phyloP scores from a whole-genome alignment of 1,140 invertebrate genomes.

The Bombus fervidus region DNA sequence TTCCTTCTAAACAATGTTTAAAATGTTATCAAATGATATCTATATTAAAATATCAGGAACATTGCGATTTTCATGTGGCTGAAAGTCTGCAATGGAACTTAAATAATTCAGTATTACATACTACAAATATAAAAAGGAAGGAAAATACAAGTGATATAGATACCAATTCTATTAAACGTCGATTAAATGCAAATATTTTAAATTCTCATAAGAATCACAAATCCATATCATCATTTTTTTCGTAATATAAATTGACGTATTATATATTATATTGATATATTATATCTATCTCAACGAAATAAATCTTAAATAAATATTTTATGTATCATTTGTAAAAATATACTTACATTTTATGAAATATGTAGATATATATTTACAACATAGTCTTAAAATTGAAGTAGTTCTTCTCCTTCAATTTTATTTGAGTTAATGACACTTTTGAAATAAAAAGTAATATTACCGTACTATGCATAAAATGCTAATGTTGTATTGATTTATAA shows the following conservation, averaged over 20 bases:
- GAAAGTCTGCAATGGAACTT: conserved; percentile 84
- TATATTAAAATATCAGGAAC: conserved; percentile 84
- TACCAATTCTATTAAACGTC: conserved; percentile 29
- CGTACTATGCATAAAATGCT: background rate
- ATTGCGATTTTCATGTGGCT: conserved; percentile 89
- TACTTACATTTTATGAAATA: background rate
- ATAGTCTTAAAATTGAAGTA: background rate
- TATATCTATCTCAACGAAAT: background rate
- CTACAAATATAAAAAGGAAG: conserved; percentile 43
- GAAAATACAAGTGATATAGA: background rate
- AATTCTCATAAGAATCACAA: background rate
- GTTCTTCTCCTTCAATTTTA: background rate
- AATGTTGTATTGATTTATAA: background rate
- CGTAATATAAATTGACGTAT: background rate
- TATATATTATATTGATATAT: background rate
- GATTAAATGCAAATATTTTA: background rate
- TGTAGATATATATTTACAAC: background rate
- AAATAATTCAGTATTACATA: conserved; percentile 69
- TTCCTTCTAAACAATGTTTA: conserved; percentile 82
- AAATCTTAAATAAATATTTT: background rate
- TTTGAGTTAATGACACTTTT: background rate
- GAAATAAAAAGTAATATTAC: background rate
- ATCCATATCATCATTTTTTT: conserved; percentile 24
- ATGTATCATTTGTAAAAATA: background rate
- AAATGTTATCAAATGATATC: conserved; percentile 86